These are phyloP conservation scores for Diabrotica balteata DNA, from an alignment of 2,888 invertebrate species.

Conservation along the genomic window DNA sequence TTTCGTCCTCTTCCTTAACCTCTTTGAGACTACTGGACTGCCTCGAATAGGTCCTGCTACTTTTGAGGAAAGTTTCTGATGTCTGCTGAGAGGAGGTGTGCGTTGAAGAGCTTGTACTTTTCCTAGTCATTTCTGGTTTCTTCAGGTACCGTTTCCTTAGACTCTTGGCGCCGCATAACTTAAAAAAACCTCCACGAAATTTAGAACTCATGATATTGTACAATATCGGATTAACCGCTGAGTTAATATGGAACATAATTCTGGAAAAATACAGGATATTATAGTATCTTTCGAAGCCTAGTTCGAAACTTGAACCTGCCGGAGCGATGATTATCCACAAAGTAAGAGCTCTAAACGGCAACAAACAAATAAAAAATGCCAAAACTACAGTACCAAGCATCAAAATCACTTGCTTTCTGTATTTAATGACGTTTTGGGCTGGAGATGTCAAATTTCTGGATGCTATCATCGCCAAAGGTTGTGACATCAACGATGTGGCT, in stretches of 20 bases:
- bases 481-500: conserved; percentile 82
- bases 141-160: conserved; percentile 55
- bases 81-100: conserved; percentile 69
- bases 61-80: conserved; percentile 70
- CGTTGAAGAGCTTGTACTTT: conserved; percentile 69
- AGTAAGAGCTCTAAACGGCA: conserved; percentile 88
- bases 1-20: conserved; percentile 40
- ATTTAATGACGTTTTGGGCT: conserved; percentile 70
- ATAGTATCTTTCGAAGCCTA: conserved; percentile 82
- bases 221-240: conserved; percentile 89
- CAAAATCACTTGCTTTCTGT: conserved; percentile 82
- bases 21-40: conserved; percentile 53
- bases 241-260: conserved; percentile 88
- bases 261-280: conserved; percentile 85
- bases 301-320: conserved; percentile 64
- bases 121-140: conserved; percentile 65
- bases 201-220: conserved; percentile 93
- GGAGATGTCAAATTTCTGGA: conserved; percentile 62
- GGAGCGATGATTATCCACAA: conserved; percentile 86
- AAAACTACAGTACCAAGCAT: conserved; percentile 90
- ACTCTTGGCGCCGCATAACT: conserved; percentile 64
- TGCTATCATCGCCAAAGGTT: conserved; percentile 72
- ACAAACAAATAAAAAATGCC: conserved; percentile 87
- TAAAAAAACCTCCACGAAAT: conserved; percentile 82
- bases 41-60: conserved; percentile 59